Percentiles rank a stretch among this genome's conserved stretches.
Evolutionary conservation across 2,888 invertebrate genomes (phyloP).

Genomic region (Alsophila aescularia): DNA sequence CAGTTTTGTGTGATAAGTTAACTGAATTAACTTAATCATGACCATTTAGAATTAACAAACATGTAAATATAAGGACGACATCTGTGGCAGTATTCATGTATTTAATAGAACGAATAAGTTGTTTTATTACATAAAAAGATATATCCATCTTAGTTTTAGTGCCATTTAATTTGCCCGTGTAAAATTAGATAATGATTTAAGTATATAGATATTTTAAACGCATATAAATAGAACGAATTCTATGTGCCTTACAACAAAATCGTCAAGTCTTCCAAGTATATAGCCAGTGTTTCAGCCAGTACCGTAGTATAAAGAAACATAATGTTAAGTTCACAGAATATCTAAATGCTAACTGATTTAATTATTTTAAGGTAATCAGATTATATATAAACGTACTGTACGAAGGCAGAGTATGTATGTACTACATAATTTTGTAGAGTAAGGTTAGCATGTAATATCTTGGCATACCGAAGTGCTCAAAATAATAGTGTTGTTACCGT

Average conservation of each 20-base stretch:
- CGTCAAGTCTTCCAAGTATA: constrained; percentile 72
- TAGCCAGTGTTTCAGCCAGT: constrained; percentile 5
- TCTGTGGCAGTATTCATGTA: constrained; percentile 81
- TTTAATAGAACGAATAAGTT: constrained; percentile 45
- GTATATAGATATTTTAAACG: constrained; percentile 1
- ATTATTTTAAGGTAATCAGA: background rate
- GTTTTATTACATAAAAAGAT: constrained; percentile 36
- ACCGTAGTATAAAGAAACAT: background rate
- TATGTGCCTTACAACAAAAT: constrained; percentile 82
- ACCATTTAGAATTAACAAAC: constrained; percentile 27
- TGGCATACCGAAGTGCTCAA: constrained; percentile 44
- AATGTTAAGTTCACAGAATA: background rate
- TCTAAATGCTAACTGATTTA: background rate
- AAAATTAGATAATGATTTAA: constrained; percentile 11
- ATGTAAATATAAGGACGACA: constrained; percentile 73
- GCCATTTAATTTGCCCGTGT: constrained; percentile 53
- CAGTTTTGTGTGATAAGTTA: constrained; percentile 40
- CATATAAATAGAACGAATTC: constrained; percentile 47
- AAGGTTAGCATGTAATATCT: background rate
- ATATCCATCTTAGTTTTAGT: constrained; percentile 53
- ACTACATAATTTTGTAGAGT: no score
- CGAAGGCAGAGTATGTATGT: no score
- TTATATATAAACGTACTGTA: background rate
- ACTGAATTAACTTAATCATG: constrained; percentile 18
- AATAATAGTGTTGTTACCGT: constrained; percentile 62